Conservation (phyloP, 2,888 invertebrate genomes). For the Cephus nigrinus region DNA sequence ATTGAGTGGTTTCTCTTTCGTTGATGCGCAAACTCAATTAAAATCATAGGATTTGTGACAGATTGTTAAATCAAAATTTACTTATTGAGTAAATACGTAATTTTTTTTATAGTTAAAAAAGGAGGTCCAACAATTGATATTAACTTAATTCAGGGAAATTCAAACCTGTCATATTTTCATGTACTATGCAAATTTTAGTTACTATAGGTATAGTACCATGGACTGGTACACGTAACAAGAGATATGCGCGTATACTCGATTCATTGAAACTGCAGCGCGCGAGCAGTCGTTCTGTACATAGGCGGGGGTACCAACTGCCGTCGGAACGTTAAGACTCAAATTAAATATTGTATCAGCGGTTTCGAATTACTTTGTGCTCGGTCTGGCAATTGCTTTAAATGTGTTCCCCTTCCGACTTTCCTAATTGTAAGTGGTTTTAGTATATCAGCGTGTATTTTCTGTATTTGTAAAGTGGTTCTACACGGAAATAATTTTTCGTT, state of each 20-base stretch:
- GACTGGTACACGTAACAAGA: not conserved
- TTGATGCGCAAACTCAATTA: too few species aligned
- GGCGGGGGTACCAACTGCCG: slow-evolving; percentile 8
- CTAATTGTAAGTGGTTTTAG: not conserved
- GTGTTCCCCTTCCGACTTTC: slow-evolving; percentile 24
- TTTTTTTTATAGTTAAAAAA: not conserved
- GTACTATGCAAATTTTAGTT: not conserved
- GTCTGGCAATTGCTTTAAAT: slow-evolving; percentile 46
- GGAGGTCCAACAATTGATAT: not conserved
- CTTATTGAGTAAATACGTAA: not conserved
- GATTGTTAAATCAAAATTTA: not conserved
- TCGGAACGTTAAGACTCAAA: slow-evolving; percentile 49
- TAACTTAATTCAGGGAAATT: not conserved
- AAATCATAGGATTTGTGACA: not conserved
- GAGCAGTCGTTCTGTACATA: not conserved
- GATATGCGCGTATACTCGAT: not conserved
- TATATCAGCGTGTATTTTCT: not conserved
- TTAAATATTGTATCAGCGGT: slow-evolving; percentile 55
- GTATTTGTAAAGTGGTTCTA: not conserved
- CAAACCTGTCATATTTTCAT: not conserved
- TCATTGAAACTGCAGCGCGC: not conserved
- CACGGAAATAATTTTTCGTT: too few species aligned
- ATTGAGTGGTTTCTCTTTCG: too few species aligned
- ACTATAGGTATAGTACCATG: not conserved
- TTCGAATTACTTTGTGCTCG: slow-evolving; percentile 39